Base-by-base conservation (phyloP, 2,888 invertebrate genomes). In the Amorpha juglandis region DNA sequence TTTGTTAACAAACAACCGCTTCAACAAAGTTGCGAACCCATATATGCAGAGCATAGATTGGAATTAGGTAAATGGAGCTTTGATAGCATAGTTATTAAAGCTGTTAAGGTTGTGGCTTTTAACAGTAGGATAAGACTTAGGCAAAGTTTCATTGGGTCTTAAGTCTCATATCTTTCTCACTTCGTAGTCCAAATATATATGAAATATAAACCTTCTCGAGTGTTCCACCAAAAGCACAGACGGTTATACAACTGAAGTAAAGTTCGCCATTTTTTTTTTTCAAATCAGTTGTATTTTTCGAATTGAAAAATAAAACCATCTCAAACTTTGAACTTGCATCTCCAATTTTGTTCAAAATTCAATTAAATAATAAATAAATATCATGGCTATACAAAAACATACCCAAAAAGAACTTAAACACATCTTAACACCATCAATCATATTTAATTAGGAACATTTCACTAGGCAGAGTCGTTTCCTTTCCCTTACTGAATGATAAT, bases 11-110 rank as follows among this genome's bases (percentile, higher is more conserved):
- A 58, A 58, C 58, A 58, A 58, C 38, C 42, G 42, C 38, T 58
- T 58, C 19, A 58, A 35, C 58, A 42, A 42, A 58, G 58, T 58
- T 58, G 58, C 58, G 19, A 38, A 38, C 58, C 42, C 42, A 58
- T 58, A 38, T 58, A 42, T 58, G 58, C 58, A 58, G 42, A 58
- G 58, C 58, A 58, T 58, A 42, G 42, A 58, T 58, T 42, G 58
- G 58, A 38, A 58, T 58, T 58, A 42, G 38, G 58, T 38, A 58
- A 58, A 38, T 55, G 38, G 38, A 14, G 55, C 58, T 58, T 58
- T 42, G 58, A 58, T 38, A 38, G 55, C 55, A 38, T 38, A 55
- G 55, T 38, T 58, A 58, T 58, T 42, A 58, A 58, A 58, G 42
- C 38, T 42, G 53, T 33, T 53, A 55, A 55, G 58, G 19, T 42